phyloP scores from a whole-genome alignment of 1,140 invertebrate genomes.

The Trachymyrmex cornetzi region DNA sequence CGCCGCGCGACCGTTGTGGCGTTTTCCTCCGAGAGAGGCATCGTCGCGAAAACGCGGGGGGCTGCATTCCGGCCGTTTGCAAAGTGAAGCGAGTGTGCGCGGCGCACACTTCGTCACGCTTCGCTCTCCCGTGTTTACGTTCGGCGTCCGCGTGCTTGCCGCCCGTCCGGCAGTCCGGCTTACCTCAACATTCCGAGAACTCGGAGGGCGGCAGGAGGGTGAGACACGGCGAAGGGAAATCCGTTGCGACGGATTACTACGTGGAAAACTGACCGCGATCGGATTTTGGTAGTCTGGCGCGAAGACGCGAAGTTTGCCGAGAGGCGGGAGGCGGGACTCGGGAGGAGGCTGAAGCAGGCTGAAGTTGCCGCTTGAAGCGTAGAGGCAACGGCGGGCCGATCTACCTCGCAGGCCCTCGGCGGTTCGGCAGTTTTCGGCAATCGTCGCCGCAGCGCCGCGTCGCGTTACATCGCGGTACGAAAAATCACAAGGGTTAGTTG shows the following conservation, averaged over 20 bases:
- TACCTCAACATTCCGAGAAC: neutral
- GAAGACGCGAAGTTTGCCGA: neutral
- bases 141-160: neutral
- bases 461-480: constrained; percentile 18
- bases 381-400: constrained; percentile 1
- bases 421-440: constrained; percentile 47
- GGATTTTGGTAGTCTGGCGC: neutral
- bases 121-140: constrained; percentile 25
- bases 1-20: neutral
- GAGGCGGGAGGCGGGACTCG: neutral
- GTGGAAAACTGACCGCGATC: neutral
- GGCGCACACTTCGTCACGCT: neutral
- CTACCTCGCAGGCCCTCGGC: neutral
- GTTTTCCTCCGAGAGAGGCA: neutral
- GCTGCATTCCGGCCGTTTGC: neutral
- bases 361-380: constrained; percentile 27
- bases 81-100: neutral
- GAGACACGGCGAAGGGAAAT: neutral
- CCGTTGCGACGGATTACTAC: neutral
- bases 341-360: constrained; percentile 24
- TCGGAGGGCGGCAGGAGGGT: neutral
- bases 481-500: constrained; percentile 47
- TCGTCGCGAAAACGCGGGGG: neutral
- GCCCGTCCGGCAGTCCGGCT: no score
- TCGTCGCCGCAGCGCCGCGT: constrained; percentile 16